Percentiles rank a stretch among this genome's conserved stretches.
phyloP scores from a whole-genome alignment of 2,888 invertebrate genomes.

The Eumacrocentrus americanus region DNA sequence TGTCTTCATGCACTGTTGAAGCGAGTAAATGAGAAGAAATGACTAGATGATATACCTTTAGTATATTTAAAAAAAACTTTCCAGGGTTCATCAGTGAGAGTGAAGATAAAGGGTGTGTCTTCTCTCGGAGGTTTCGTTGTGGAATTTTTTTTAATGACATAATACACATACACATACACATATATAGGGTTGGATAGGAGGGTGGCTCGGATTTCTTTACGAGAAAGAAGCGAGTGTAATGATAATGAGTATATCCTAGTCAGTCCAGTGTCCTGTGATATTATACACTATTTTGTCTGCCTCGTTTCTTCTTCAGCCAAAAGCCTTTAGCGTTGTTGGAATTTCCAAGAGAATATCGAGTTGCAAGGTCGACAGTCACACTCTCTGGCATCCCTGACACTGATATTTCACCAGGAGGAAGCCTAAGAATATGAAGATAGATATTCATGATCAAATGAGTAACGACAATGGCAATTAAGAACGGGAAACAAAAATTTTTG shows the following conservation, averaged over 20 bases:
- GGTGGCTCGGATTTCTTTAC: slow-evolving; percentile 5
- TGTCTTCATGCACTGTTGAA: background rate
- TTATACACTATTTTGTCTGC: slow-evolving; percentile 7
- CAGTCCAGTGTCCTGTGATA: slow-evolving; percentile 12
- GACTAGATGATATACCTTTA: background rate
- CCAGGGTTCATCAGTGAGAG: background rate
- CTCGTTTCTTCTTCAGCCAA: slow-evolving; percentile 4
- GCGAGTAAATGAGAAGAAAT: background rate
- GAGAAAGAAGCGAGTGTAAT: too few relatives aligned
- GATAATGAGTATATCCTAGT: slow-evolving; percentile 4
- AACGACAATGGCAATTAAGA: too few relatives aligned
- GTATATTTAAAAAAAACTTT: background rate
- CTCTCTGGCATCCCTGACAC: slow-evolving; percentile 18
- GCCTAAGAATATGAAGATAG: too few relatives aligned
- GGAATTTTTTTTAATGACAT: background rate
- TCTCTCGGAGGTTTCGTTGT: background rate
- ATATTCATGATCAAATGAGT: too few relatives aligned
- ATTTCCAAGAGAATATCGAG: slow-evolving; percentile 25
- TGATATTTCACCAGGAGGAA: too few relatives aligned
- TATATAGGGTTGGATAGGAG: too few relatives aligned
- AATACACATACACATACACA: too few relatives aligned
- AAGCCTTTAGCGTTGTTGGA: background rate
- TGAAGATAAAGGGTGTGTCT: too few relatives aligned
- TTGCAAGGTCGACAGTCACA: slow-evolving; percentile 23
- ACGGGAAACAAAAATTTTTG: background rate